Evolutionary conservation across 1,140 invertebrate species (phyloP).

Genomic region (Rhizoglyphus robini): DNA sequence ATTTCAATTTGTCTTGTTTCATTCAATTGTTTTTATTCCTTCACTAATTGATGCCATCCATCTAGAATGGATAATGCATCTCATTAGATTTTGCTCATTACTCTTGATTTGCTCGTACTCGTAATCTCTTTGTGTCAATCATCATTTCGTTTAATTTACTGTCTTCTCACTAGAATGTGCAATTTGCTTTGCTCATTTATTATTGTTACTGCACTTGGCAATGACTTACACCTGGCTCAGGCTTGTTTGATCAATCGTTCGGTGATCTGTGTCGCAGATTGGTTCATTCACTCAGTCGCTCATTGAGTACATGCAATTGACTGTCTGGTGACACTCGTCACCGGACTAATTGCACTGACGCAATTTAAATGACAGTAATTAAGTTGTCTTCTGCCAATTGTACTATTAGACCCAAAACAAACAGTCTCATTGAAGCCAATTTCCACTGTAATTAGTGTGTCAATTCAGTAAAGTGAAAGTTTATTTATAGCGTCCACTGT

Average conservation of each 20-base stretch:
- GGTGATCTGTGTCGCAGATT: no score
- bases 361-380: neutral
- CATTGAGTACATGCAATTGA: no score
- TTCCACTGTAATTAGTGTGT: neutral
- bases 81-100: neutral
- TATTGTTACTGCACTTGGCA: no score
- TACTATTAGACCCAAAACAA: no score
- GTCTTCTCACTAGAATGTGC: no score
- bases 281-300: no score
- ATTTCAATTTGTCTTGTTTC: neutral
- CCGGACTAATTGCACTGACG: neutral
- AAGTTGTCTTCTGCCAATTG: neutral
- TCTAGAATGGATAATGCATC: neutral
- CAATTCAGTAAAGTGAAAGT: neutral
- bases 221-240: neutral
- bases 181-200: no score
- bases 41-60: neutral
- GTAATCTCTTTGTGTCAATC: neutral
- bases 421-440: neutral
- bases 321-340: no score
- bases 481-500: no score
- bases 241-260: no score
- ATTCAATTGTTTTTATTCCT: neutral
- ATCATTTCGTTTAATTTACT: neutral
- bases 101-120: neutral